Base-by-base conservation (phyloP, 2,113 vertebrate species). In the Saccopteryx leptura region DNA sequence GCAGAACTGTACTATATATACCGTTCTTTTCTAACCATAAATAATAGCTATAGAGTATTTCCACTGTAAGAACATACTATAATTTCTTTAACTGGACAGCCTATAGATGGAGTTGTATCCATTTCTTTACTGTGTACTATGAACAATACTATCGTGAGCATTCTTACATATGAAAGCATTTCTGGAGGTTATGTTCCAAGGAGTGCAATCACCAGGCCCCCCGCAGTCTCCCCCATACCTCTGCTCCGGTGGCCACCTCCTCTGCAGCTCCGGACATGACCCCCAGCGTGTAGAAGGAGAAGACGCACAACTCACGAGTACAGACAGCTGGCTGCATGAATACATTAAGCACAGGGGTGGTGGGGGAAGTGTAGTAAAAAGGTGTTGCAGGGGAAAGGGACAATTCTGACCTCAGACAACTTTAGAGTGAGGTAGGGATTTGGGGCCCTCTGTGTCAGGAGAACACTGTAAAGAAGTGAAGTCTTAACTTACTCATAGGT, bases 221-320 rank as follows among this genome's bases (percentile, higher is more conserved):
- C 5, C 13, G 39, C 39, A 39, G 39, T 39, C 33, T 39, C 10
- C 28, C 61, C 33, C 87, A 48, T 98, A 99, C 99, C 99, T 99
- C 99, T 0, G 99, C 99, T 79, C 99, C 99, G 0, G 99, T 99
- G 94, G 99, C 99, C 97, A 99, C 99, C 97, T 99, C 99, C 97
- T 99, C 99, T 0, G 99, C 99, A 0, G 99, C 99, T 13, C 99
- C 99, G 0, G 99, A 99, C 99, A 99, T 99, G 97, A 99, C 99
- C 2, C 99, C 99, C 98, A 99, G 97, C 1, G 99, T 99, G 98
- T 99, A 99, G 98, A 99, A 99, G 94, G 99, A 99, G 98, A 99
- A 99, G 97, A 99, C 99, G 0, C 99, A 99, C 94, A 99, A 98
- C 91, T 99, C 99, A 88, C 99, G 99, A 52, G 99, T 99, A 98